Evolutionary conservation across 1,140 invertebrate genomes (phyloP), one percentile per base, ranked within the genome.

Genomic region (Zaprionus ornatus): DNA sequence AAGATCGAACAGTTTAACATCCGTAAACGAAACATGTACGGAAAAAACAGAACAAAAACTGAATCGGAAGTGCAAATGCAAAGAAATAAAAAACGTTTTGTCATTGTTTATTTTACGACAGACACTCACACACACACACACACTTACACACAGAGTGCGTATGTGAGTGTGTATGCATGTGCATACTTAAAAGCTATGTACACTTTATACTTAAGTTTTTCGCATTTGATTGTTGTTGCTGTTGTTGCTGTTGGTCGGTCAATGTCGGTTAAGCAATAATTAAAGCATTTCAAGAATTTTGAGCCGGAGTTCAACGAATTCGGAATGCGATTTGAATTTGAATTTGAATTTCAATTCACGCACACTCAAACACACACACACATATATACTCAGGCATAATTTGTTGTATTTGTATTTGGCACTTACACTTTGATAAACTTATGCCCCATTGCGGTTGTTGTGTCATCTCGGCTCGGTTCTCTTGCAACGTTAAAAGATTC

Each of bases 391-490:
- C 42, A 59, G 40, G 15, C 37, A 37, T 50, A 50, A 50, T 50
- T 23, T 23, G 19, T 10, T 32, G 29, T 32, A 32, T 32, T 32
- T 32, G 29, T 32, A 32, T 32, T 32, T 63, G 59, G 52, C 74
- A 92, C 91, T 92, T 92, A 92, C 91, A 92, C 82, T 65, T 83
- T 52, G 91, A 92, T 45, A 92, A 70, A 74, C 29, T 86, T 77
- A 92, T 82, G 78, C 91, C 91, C 91, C 91, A 92, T 80, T 88
- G 84, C 25, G 91, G 91, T 74, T 92, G 91, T 84, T 92, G 91
- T 72, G 87, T 91, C 91, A 92, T 92, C 78, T 78, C 61, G 62
- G 42, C 60, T 72, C 45, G 70, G 27, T 77, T 90, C 21, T 60
- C 64, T 55, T 81, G 85, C 54, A 77, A 60, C n/a, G 79, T 90